Evolutionary conservation across 1,140 invertebrate genomes (phyloP), one percentile per base, ranked within the genome.

Genomic region (Zaprionus capensis): DNA sequence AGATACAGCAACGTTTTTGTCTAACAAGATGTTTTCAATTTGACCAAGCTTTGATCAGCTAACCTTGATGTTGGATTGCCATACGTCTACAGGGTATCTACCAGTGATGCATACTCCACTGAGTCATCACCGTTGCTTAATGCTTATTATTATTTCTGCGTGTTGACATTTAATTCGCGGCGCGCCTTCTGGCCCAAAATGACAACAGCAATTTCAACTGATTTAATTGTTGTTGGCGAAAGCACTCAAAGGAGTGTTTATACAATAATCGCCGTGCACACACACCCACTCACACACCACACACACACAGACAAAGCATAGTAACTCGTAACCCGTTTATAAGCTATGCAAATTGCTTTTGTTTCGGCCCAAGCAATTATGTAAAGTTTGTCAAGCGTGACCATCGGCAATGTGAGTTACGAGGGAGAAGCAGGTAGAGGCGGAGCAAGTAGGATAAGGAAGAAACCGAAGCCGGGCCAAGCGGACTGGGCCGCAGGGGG

Each of bases 381-480:
- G 81, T 73, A 83, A 82, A 83, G 77, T 83, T 83, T 80, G 77
- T 73, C 56, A 73, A 71, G 81, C 81, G 72, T 76, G 65, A 76
- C 78, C 78, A 64, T 53, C 71, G 31, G 34, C 53, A 44, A 34
- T 61, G 61, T 1, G 38, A 17, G 5, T 44, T 26, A 34, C 20
- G 34, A 44, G 38, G 12, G 34, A 44, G 24, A 28, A 36, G 56
- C 17, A 28, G 15, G 15, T 7, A 17, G 14, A 41, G 61, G 28
- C 2, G 14, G 1, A 14, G 38, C 15, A 11, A n/a, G n/a, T 44
- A 7, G 3, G 4, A 63, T 28, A 53, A n/a, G 31, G 62, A 22
- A 20, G 11, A 22, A 20, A 14, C 38, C 58, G 22, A 44, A 24
- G 28, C 6, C 14, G 41, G 34, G n/a, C 49, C 28, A 31, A 31